Percentiles rank a stretch among this genome's conserved stretches.
These are phyloP conservation scores for Umimayanthus chanpuru DNA, from an alignment of 92 coral and sea anemone genomes.

Conservation along the genomic window DNA sequence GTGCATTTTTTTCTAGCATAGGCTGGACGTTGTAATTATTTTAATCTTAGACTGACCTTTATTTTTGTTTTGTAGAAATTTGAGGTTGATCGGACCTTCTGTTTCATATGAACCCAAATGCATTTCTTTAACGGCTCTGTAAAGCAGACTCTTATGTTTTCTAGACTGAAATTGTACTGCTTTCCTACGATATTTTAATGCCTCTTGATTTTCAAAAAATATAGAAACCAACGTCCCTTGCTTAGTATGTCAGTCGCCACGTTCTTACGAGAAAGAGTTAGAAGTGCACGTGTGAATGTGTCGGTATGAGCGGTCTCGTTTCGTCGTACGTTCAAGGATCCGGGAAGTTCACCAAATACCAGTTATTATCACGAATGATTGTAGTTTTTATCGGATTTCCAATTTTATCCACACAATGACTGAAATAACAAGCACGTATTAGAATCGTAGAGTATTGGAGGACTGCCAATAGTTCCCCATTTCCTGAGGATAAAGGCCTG, in stretches of 20 bases:
- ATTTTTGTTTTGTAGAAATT: too few species aligned
- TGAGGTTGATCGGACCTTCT: not conserved
- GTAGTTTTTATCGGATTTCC: not conserved
- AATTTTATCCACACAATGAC: not conserved
- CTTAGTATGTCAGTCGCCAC: not conserved
- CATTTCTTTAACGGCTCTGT: too few species aligned
- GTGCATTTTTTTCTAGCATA: too few species aligned
- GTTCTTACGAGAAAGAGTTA: not conserved
- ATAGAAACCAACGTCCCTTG: not conserved
- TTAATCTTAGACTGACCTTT: too few species aligned
- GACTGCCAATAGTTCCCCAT: not conserved
- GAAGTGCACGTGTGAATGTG: not conserved
- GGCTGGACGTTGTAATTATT: too few species aligned
- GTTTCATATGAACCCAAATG: not conserved
- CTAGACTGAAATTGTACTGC: too few species aligned
- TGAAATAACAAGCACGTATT: not conserved
- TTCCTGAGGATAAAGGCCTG: too few species aligned
- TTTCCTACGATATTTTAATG: too few species aligned
- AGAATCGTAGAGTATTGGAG: not conserved
- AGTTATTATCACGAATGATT: not conserved
- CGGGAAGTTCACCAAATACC: not conserved
- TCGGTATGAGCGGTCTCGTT: not conserved
- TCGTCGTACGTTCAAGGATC: not conserved
- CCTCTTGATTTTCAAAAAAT: not conserved
- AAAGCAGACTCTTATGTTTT: too few species aligned